Evolutionary conservation across 2,888 invertebrate genomes (phyloP).

Genomic region (Carpatolechia fugitivella): DNA sequence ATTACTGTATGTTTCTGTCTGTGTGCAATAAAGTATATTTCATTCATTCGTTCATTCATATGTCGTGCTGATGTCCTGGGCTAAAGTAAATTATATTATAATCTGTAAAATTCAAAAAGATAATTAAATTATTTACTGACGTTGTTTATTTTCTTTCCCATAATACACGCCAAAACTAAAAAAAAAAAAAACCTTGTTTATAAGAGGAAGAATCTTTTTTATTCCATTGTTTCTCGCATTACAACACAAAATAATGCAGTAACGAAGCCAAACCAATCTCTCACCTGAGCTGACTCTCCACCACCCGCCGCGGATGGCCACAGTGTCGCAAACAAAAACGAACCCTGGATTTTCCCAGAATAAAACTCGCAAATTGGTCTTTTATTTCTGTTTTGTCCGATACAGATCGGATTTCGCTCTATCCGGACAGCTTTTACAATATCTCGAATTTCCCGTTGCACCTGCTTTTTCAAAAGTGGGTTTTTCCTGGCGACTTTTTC

Average conservation of each 20-base stretch:
- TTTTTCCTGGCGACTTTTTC: constrained; percentile 22
- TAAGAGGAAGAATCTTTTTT: neutral
- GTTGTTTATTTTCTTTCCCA: too few relatives aligned
- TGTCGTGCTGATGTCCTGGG: too few relatives aligned
- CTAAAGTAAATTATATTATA: too few relatives aligned
- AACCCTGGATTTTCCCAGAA: constrained; percentile 14
- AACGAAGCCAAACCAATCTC: neutral
- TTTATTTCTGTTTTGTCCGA: constrained; percentile 25
- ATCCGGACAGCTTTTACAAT: constrained; percentile 13
- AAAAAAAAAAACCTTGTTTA: too few relatives aligned
- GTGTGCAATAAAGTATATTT: too few relatives aligned
- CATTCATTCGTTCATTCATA: too few relatives aligned
- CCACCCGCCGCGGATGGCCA: neutral
- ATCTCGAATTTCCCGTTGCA: constrained; percentile 14
- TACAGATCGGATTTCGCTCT: constrained; percentile 26
- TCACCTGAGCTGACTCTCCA: neutral
- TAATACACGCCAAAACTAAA: too few relatives aligned
- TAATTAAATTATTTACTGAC: too few relatives aligned
- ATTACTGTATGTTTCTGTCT: too few relatives aligned
- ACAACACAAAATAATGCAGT: neutral
- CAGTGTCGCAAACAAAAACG: neutral
- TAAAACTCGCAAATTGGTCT: constrained; percentile 26
- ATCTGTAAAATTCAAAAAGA: too few relatives aligned
- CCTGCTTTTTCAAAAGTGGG: constrained; percentile 25
- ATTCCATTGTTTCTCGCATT: neutral